These are phyloP conservation scores for Chrysemys picta DNA, from an alignment of 2,113 vertebrate species.

Conservation along the genomic window DNA sequence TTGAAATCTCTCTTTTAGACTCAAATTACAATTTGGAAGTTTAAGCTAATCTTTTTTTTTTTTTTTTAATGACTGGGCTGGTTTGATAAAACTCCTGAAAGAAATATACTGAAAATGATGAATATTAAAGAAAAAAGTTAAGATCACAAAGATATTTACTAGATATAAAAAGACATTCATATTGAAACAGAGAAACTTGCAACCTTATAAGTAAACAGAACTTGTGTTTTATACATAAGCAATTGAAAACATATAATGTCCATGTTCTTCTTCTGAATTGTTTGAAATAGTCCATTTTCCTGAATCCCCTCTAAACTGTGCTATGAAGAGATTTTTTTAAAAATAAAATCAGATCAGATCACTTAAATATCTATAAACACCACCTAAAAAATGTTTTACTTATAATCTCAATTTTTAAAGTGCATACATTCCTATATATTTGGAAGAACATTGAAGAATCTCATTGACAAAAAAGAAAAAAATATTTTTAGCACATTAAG, in stretches of 20 bases:
- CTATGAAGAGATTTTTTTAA: background rate
- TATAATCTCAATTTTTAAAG: background rate
- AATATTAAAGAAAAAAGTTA: background rate
- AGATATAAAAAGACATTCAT: slow-evolving; percentile 5
- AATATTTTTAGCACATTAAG: background rate
- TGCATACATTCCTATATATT: background rate
- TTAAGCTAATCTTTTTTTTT: slow-evolving; percentile 50
- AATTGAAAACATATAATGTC: background rate
- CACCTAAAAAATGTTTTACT: background rate
- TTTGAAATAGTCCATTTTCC: background rate
- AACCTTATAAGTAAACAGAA: slow-evolving; percentile 20
- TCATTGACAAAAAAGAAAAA: background rate
- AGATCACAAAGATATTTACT: background rate
- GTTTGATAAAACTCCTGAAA: slow-evolving; percentile 40
- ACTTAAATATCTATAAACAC: background rate
- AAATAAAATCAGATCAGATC: background rate
- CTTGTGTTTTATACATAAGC: background rate
- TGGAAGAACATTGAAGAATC: background rate
- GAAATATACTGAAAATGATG: background rate
- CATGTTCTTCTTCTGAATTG: background rate
- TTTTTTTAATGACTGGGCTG: slow-evolving; percentile 46
- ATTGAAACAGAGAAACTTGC: slow-evolving; percentile 33
- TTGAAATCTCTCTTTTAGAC: slow-evolving; percentile 87
- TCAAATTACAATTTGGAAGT: slow-evolving; percentile 85
- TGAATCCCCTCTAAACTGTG: background rate